Conservation (phyloP, 1,140 invertebrate species). For the Liolophura sinensis region DNA sequence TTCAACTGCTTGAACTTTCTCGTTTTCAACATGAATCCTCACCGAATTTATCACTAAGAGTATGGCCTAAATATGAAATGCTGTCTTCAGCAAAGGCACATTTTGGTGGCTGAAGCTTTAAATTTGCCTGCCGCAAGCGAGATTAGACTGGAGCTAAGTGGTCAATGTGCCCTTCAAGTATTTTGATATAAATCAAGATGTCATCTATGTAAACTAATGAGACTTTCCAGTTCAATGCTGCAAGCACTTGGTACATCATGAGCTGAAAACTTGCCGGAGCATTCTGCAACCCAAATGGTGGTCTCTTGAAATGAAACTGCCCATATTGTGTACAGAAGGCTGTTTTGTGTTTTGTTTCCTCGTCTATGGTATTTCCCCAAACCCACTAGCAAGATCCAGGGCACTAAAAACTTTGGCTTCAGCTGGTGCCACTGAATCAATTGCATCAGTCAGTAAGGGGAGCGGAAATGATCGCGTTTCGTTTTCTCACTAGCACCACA, state of each 20-base stretch:
- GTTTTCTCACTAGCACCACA: conserved; percentile 28
- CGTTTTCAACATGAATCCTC: conserved; percentile 22
- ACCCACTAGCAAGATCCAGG: no score
- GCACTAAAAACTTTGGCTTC: no score
- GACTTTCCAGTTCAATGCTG: conserved; percentile 15
- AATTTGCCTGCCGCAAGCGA: conserved; percentile 17
- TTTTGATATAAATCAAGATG: conserved; percentile 18
- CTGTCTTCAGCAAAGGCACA: conserved; percentile 14
- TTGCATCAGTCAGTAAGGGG: not conserved
- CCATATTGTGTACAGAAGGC: conserved; percentile 13
- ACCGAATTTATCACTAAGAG: conserved; percentile 17
- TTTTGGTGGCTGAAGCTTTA: conserved; percentile 23
- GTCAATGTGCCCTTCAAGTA: conserved; percentile 17
- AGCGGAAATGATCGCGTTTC: conserved; percentile 19
- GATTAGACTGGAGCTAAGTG: conserved; percentile 19
- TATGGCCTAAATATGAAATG: conserved; percentile 26
- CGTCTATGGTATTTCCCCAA: no score
- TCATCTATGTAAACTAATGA: conserved; percentile 29
- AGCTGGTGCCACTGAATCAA: no score
- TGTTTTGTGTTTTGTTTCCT: conserved; percentile 11
- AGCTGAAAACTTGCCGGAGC: conserved; percentile 15
- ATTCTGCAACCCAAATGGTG: conserved; percentile 25
- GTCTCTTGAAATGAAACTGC: conserved; percentile 11
- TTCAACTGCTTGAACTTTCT: conserved; percentile 14
- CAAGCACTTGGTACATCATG: conserved; percentile 19